Base-by-base conservation (phyloP, 2,113 vertebrate species). In the Takifugu bimaculatus region DNA sequence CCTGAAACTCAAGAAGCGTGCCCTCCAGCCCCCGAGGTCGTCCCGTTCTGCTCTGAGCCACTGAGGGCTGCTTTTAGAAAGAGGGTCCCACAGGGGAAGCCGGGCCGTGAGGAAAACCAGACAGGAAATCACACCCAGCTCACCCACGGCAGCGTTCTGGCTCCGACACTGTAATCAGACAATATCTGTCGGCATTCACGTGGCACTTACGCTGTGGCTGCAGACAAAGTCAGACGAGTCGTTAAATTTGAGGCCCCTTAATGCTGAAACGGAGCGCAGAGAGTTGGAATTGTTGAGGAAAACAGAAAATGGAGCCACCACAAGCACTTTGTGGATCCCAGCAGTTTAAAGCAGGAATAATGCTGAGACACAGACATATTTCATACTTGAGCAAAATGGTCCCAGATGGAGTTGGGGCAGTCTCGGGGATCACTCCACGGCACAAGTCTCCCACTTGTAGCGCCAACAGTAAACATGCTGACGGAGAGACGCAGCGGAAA, bases 121-220 rank as follows among this genome's bases (percentile, higher is more conserved):
- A 88, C 84, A 87, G 81, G 80, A 89, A 88, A 85, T 87, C 81
- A 83, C 79, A 87, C 87, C 87, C 86, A 89, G 77, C 83, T 83
- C 55, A 32, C 75, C 77, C 67, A 56, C 64, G 56, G 71, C 68
- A 65, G 69, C 80, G 57, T 84, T 83, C 71, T 83, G 76, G 72
- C 50, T 77, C 55, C 45, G 53, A 71, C 61, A 65, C 66, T 75
- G 45, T 76, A 69, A 65, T 57, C 39, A 65, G 67, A 80, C 72
- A 74, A 68, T 56, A 85, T 83, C 65, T 78, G 61, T 81, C n/a
- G 68, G 80, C 75, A 81, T 28, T 6, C 59, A 82, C 43, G 54
- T 77, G 54, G 72, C 52, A 45, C 57, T 65, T 57, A 68, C 26
- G 68, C 62, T 77, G 81, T 67, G 79, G 82, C 77, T 63, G 28